Evolutionary conservation across 2,113 vertebrate species (phyloP), one percentile per base, ranked within the genome.

Genomic region (Pituophis catenifer): DNA sequence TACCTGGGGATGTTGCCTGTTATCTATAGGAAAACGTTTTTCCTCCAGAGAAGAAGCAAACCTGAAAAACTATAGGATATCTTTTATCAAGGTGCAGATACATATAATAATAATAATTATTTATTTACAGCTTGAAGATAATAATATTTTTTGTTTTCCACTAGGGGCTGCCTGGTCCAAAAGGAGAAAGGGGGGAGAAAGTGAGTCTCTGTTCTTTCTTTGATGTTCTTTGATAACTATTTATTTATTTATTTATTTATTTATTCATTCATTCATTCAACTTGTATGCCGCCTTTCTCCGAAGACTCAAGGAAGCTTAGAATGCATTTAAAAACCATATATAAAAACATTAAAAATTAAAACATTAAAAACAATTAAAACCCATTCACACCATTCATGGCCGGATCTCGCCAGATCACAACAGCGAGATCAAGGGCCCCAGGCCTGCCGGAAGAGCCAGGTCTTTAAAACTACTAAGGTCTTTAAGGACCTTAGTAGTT

Each of bases 111-210:
- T 55, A 24, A 1, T 3, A 44, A 57, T 87, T 44, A 88, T 52
- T 7, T 29, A 88, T 93, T 92, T 81, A 81, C 8, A 44, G 33
- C 33, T 81, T 81, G 33, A 81, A 81, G 2, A 81, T 21, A 81
- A 52, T 54, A 17, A 54, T 88, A 29, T 55, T 55, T 89, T 89
- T 59, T 3, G 23, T 58, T 94, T 11, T 17, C 7, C 44, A 1
- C 0, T 91, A 99, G 99, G 99, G 99, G 65, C 97, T 99, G 57
- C 97, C 98, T 0, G 99, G 99, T 85, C 98, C 97, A 81, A 99
- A 99, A 97, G 99, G 99, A 81, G 99, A 99, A 92, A 97, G 97
- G 96, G 99, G 99, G 92, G 99, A 99, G 95, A 99, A 99, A 97
- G 99, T 99, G 91, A 90, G 92, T 93, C 29, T 54, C 55, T 44